Evolutionary conservation across 2,888 invertebrate genomes (phyloP).

Genomic region (Pogonocherus hispidulus): DNA sequence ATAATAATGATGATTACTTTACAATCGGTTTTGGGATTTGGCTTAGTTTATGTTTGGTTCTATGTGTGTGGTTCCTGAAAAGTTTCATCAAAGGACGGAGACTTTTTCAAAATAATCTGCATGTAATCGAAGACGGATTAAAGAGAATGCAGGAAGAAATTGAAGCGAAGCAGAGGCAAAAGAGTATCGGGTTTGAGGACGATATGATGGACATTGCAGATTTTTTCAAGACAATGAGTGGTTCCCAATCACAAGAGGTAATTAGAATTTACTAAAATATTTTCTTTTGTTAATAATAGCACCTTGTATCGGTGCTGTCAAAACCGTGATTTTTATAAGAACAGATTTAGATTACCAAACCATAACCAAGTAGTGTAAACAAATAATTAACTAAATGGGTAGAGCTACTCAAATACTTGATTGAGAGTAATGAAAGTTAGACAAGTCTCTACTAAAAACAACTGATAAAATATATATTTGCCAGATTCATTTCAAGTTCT

Average conservation of each 20-base stretch:
- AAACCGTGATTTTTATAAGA: no score
- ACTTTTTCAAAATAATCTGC: constrained; percentile 62
- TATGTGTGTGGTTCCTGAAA: constrained; percentile 61
- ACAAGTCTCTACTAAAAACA: no score
- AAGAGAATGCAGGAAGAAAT: constrained; percentile 62
- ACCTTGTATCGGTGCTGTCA: no score
- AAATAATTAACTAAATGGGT: no score
- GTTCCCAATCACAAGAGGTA: constrained; percentile 28
- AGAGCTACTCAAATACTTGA: no score
- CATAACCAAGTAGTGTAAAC: no score
- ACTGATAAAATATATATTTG: no score
- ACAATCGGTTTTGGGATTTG: constrained; percentile 56
- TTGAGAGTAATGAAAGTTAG: no score
- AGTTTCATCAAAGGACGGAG: constrained; percentile 60
- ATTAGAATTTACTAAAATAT: not conserved
- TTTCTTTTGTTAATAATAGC: no score
- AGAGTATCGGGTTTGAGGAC: constrained; percentile 54
- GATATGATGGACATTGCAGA: constrained; percentile 52
- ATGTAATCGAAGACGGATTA: constrained; percentile 64
- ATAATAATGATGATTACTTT: constrained; percentile 29
- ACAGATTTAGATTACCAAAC: no score
- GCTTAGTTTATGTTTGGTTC: constrained; percentile 59
- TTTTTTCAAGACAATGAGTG: constrained; percentile 41
- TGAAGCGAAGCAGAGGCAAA: constrained; percentile 55
- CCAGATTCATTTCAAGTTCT: no score